phyloP scores from a whole-genome alignment of 2,113 vertebrate genomes.

The Dasyprocta punctata region DNA sequence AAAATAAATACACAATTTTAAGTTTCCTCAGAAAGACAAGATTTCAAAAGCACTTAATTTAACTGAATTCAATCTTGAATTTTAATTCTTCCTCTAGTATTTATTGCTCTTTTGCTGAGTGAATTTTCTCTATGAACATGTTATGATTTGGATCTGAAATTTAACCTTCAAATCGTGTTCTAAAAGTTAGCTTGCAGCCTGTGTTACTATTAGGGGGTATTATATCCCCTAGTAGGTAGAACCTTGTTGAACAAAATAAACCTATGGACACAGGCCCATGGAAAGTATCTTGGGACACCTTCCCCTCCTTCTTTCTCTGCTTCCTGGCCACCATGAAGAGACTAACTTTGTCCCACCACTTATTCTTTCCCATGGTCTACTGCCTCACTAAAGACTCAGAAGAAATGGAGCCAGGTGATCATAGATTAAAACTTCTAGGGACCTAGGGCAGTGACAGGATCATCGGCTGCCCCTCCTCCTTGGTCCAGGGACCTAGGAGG shows the following conservation, averaged over 20 bases:
- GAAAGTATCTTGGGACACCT: neutral
- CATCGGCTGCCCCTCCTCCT: too few species aligned
- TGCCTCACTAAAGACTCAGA: neutral
- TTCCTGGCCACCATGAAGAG: neutral
- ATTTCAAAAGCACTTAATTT: neutral
- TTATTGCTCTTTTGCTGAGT: neutral
- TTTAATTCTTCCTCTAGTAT: neutral
- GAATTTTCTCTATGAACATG: neutral
- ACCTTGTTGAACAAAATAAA: neutral
- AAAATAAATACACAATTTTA: neutral
- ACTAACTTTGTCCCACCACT: neutral
- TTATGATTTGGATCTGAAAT: neutral
- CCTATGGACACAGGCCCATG: neutral
- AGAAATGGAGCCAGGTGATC: neutral
- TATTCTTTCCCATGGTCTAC: neutral
- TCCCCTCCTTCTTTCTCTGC: neutral
- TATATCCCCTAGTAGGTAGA: neutral
- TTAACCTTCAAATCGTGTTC: neutral
- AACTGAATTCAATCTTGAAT: neutral
- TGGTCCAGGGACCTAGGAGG: too few species aligned
- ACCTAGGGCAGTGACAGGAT: too few species aligned
- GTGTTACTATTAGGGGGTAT: neutral
- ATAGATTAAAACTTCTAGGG: neutral
- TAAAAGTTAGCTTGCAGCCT: neutral
- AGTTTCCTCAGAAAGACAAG: neutral